phyloP scores from a whole-genome alignment of 2,113 vertebrate genomes.

The Astatoreochromis straeleni region DNA sequence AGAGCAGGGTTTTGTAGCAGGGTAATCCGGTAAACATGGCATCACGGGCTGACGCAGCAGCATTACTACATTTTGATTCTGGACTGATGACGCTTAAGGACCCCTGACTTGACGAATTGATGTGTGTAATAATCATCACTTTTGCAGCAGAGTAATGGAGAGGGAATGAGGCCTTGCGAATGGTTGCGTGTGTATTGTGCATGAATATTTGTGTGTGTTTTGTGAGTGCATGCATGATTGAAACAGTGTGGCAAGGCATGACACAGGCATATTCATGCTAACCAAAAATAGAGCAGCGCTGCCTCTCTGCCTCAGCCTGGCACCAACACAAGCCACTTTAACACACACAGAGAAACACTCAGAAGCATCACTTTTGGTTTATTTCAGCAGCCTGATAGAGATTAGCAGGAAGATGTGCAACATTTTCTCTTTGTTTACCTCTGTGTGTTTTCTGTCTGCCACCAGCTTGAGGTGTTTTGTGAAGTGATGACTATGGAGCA shows the following conservation, averaged over 20 bases:
- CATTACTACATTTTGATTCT: neutral
- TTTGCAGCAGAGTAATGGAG: neutral
- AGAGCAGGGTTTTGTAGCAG: neutral
- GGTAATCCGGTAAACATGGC: neutral
- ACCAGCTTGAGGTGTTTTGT: conserved; percentile 88
- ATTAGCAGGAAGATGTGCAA: neutral
- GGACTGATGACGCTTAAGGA: neutral
- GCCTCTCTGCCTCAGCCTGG: neutral
- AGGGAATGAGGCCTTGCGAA: neutral
- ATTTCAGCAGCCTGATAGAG: neutral
- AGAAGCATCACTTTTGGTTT: neutral
- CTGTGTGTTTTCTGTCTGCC: neutral
- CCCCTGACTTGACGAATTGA: neutral
- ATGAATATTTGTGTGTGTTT: neutral
- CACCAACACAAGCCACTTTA: conserved; percentile 5
- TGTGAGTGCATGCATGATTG: neutral
- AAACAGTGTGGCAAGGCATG: conserved; percentile 16
- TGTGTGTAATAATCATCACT: neutral
- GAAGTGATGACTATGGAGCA: conserved; percentile 98
- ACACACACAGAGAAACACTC: neutral
- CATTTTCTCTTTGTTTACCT: neutral
- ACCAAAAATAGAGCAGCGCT: conserved; percentile 37
- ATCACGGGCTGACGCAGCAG: neutral
- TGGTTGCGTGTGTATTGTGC: neutral
- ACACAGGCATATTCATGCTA: neutral